Conservation (phyloP, 2,113 vertebrate species). For the Pseudorasbora parva region DNA sequence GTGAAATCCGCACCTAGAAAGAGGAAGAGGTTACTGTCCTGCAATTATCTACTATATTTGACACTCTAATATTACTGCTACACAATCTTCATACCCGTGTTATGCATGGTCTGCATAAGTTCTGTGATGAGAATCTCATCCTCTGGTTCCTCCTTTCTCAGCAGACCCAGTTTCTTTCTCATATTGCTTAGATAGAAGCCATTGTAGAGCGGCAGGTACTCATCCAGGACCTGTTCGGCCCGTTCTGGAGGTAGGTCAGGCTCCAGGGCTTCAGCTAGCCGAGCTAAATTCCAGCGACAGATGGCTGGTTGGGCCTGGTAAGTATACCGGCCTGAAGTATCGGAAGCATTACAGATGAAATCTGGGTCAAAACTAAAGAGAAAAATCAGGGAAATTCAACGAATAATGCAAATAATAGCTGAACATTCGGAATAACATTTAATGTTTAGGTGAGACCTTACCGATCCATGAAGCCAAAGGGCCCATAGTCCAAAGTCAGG, state of each 20-base stretch:
- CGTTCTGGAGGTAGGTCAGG: constrained; percentile 85
- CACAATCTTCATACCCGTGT: constrained; percentile 79
- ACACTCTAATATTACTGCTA: not conserved
- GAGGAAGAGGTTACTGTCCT: not conserved
- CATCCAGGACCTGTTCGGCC: constrained; percentile 79
- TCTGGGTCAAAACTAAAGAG: constrained; percentile 89
- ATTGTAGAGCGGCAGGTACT: constrained; percentile 85
- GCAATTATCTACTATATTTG: not conserved
- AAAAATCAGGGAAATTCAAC: not conserved
- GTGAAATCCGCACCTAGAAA: constrained; percentile 93
- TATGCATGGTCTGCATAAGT: constrained; percentile 91
- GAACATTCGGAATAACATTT: not conserved
- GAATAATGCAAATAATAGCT: not conserved
- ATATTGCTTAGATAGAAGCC: constrained; percentile 86
- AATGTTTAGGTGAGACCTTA: constrained; percentile 56
- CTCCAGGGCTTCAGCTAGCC: constrained; percentile 88
- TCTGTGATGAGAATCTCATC: constrained; percentile 83
- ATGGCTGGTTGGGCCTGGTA: constrained; percentile 91
- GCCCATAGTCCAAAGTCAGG: constrained; percentile 94
- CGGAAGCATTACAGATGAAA: constrained; percentile 92
- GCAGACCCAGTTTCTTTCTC: constrained; percentile 91
- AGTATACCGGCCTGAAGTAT: constrained; percentile 88
- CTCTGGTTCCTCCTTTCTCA: constrained; percentile 79
- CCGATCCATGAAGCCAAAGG: constrained; percentile 98
- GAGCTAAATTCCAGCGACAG: constrained; percentile 93